Base-by-base conservation (phyloP, 2,888 invertebrate genomes). In the Dynastes hyllus region DNA sequence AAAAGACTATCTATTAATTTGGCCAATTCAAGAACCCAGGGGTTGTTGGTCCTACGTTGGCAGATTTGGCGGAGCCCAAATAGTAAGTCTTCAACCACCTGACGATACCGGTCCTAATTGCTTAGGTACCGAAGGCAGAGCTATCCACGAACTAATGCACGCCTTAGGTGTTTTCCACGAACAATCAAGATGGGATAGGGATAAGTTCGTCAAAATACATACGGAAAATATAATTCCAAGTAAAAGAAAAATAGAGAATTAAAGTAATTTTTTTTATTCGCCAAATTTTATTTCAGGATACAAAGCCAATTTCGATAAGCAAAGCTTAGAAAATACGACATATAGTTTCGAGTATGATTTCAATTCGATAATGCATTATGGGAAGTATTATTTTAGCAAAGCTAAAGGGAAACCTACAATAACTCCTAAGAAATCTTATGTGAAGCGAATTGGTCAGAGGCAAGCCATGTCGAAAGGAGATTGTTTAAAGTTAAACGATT, bases 151-250 rank as follows among this genome's bases (percentile, higher is more conserved):
- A 87, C 87, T 95, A 51, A 93, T 95, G 92, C 96, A 95, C 85
- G 93, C 94, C 0, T 89, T 95, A n/a, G 95, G 96, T 8, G 93
- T 95, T 79, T 95, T 95, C 88, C 95, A 96, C 86, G 95, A 96
- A 85, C 95, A 96, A 84, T 94, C 93, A 0, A 89, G 95, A 79
- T 92, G 93, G 65, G 95, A 95, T 88, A 90, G 95, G 78, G 94
- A 94, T 85, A 90, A 91, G 78, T 93, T 90, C 85, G 93, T 96
- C 1, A 93, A 92, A 84, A 92, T 95, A 61, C 92, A 93, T 83
- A 90, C 91, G 83, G 93, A 93, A 6, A 95, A 95, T 86, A 92
- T 94, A 67, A 90, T 93, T 79, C 91, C 91, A 84, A 90, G 93
- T 93, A 87, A 88, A 86, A 81, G 22, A 37, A 37, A 37, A 37